Evolutionary conservation across 2,113 vertebrate genomes (phyloP), one percentile per base, ranked within the genome.

Genomic region (Motacilla alba): DNA sequence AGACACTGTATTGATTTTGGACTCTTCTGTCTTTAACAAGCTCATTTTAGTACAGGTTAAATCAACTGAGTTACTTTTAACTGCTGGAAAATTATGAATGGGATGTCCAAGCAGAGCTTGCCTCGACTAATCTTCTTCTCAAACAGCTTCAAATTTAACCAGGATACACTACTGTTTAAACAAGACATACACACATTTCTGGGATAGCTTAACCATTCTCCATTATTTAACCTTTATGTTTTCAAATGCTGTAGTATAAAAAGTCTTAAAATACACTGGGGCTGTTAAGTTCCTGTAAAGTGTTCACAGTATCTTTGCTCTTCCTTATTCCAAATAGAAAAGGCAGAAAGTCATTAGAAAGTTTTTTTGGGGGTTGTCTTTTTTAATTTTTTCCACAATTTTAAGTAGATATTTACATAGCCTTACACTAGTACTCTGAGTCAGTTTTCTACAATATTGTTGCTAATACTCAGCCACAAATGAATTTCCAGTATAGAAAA

Each of bases 291-390:
- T 59, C 13, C 49, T 56, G 15, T 46, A 6, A 70, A 81, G 11
- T 17, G 6, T 23, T 75, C 41, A 13, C 30, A 68, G 24, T 39
- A 35, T 33, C 49, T 73, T 91, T 68, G 24, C 2, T 63, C 11
- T 67, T 91, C 33, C 7, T 81, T 49, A 50, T 18, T 81, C 27
- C 44, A 43, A 49, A 20, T 16, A 66, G 21, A 77, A 53, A 73
- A 79, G 4, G 10, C 2, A 74, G 79, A 72, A 78, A 52, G 53
- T 2, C 18, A 43, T 13, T 21, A 14, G 8, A 7, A 60, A 43
- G 2, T 6, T 39, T 82, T 28, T 9, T 1, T 2, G 8, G 9
- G 12, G 8, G 2, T 8, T 49, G 10, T 3, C 6, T n/a, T 26
- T 41, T 27, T 23, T 2, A 4, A 1, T 31, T 77, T 70, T 44